Evolutionary conservation across 2,113 vertebrate genomes (phyloP).

Genomic region (Eurypyga helias): DNA sequence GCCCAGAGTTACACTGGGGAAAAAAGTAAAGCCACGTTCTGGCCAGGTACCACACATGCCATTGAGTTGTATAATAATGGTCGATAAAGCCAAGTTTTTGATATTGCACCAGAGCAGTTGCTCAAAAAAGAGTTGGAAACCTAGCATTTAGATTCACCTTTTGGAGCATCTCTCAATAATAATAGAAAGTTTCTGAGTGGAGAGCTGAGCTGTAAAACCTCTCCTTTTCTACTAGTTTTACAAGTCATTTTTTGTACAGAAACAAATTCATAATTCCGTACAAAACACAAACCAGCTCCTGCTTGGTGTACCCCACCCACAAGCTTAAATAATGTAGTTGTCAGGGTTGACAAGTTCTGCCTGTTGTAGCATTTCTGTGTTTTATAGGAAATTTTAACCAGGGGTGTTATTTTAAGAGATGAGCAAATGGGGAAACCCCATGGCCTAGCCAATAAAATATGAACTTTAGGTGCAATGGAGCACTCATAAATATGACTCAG

Average conservation of each 20-base stretch:
- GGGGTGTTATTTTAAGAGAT: conserved; percentile 82
- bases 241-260: neutral
- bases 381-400: conserved; percentile 76
- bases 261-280: conserved; percentile 21
- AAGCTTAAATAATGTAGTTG: conserved; percentile 69
- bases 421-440: conserved; percentile 82
- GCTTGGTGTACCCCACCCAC: conserved; percentile 10
- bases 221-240: neutral
- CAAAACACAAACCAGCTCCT: conserved; percentile 31
- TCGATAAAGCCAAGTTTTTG: neutral
- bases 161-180: neutral
- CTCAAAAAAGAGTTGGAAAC: neutral
- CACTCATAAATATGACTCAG: conserved; percentile 78
- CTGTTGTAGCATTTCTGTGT: conserved; percentile 47
- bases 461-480: conserved; percentile 79
- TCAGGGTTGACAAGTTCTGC: conserved; percentile 65
- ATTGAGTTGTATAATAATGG: neutral
- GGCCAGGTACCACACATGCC: neutral
- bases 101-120: neutral
- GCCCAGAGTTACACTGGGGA: neutral
- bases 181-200: neutral
- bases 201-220: neutral
- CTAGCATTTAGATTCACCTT: neutral
- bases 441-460: conserved; percentile 78
- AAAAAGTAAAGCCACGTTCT: neutral